These are phyloP conservation scores for Drosophila lowei DNA, from an alignment of 1,140 invertebrate species.

Conservation along the genomic window DNA sequence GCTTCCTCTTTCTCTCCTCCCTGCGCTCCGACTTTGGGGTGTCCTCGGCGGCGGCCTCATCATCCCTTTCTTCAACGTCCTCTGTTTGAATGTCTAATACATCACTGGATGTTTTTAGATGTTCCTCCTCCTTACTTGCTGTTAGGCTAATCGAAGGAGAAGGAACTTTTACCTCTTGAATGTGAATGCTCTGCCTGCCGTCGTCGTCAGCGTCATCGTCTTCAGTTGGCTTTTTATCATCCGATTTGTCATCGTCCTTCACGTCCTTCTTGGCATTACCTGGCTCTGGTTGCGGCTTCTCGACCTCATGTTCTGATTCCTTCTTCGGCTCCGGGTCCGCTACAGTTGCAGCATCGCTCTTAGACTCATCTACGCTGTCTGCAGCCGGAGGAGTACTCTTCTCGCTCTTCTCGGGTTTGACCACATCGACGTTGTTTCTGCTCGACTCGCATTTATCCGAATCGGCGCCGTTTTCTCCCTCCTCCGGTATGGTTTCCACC, in stretches of 20 bases:
- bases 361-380: not conserved
- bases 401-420: too few relatives aligned
- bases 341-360: not conserved
- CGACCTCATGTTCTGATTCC: slow-evolving; percentile 5
- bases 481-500: slow-evolving; percentile 71
- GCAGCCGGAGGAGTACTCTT: too few relatives aligned
- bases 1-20: slow-evolving; percentile 38
- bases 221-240: slow-evolving; percentile 18
- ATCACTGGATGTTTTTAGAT: slow-evolving; percentile 77
- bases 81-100: slow-evolving; percentile 80
- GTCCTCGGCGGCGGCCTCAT: slow-evolving; percentile 13
- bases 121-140: slow-evolving; percentile 70
- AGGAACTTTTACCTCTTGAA: slow-evolving; percentile 76
- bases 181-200: slow-evolving; percentile 17
- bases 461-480: slow-evolving; percentile 61
- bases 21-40: slow-evolving; percentile 32
- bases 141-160: slow-evolving; percentile 73
- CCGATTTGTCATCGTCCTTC: slow-evolving; percentile 12
- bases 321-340: slow-evolving; percentile 2
- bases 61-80: slow-evolving; percentile 64
- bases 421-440: too few relatives aligned
- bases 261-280: slow-evolving; percentile 10
- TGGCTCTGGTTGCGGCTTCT: slow-evolving; percentile 20
- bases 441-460: not conserved
- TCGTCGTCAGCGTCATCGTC: slow-evolving; percentile 10